Percentiles rank a stretch among this genome's conserved stretches.
These are phyloP conservation scores for Cheilosia vulpina DNA, from an alignment of 2,888 invertebrate genomes.

Conservation along the genomic window DNA sequence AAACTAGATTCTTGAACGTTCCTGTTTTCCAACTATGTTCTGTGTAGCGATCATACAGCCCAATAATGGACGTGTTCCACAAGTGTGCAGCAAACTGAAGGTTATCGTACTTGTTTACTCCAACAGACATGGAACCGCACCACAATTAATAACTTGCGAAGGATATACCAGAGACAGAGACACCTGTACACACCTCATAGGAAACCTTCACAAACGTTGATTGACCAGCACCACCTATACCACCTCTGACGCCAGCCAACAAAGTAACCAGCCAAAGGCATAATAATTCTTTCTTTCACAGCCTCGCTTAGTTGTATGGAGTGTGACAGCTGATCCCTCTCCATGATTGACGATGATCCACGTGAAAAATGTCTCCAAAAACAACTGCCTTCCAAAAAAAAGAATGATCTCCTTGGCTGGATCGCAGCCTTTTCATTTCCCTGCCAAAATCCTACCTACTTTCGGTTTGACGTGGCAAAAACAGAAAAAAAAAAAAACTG, in stretches of 20 bases:
- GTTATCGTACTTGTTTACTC: too few species aligned
- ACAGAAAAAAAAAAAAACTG: conserved; percentile 8
- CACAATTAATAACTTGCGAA: conserved; percentile 1
- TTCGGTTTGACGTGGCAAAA: neutral
- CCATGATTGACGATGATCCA: too few species aligned
- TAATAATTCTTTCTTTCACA: neutral
- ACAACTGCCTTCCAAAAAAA: neutral
- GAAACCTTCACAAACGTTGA: conserved; percentile 4
- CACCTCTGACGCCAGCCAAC: conserved; percentile 13
- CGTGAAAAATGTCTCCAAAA: too few species aligned
- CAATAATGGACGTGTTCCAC: too few species aligned
- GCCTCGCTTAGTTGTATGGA: neutral
- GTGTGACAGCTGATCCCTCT: too few species aligned
- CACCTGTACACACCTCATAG: neutral
- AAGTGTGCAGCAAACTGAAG: too few species aligned
- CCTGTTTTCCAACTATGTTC: too few species aligned
- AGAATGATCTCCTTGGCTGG: neutral
- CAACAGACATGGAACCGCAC: neutral
- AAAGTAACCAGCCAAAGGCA: neutral
- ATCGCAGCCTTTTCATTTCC: neutral
- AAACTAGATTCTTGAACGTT: too few species aligned
- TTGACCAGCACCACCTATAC: conserved; percentile 12
- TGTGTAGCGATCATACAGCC: too few species aligned
- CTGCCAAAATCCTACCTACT: neutral
- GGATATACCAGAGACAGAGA: neutral